phyloP scores from a whole-genome alignment of 2,797 vertebrate species.

The Syngnathus rostellatus region DNA sequence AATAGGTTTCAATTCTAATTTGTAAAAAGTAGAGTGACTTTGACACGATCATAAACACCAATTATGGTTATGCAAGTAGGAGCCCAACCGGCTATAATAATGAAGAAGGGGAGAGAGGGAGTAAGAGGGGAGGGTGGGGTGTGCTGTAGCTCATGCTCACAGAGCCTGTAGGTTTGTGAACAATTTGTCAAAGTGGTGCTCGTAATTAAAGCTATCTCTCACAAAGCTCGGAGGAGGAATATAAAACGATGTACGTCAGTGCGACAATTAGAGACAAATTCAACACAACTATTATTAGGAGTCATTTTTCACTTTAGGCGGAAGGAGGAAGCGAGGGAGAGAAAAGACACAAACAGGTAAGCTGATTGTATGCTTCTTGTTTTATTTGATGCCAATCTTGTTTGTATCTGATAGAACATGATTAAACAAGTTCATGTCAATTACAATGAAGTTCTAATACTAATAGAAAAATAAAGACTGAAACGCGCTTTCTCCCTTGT shows the following conservation, averaged over 20 bases:
- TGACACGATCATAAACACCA: slow-evolving; percentile 67
- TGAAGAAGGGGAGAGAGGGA: slow-evolving; percentile 29
- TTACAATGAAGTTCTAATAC: not conserved
- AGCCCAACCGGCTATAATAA: slow-evolving; percentile 57
- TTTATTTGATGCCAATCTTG: not conserved
- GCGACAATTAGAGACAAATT: slow-evolving; percentile 58
- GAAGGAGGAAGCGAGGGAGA: slow-evolving; percentile 17
- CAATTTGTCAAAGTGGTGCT: slow-evolving; percentile 59
- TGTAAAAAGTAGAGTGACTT: slow-evolving; percentile 63
- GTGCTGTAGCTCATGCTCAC: slow-evolving; percentile 26
- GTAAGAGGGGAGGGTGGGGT: slow-evolving; percentile 15
- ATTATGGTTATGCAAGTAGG: slow-evolving; percentile 59
- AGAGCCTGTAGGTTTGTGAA: slow-evolving; percentile 49
- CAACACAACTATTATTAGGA: slow-evolving; percentile 57
- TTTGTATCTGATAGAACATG: not conserved
- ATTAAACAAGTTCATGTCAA: not conserved
- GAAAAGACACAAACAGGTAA: slow-evolving; percentile 6
- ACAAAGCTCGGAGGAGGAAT: slow-evolving; percentile 46
- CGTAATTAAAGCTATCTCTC: slow-evolving; percentile 68
- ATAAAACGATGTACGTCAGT: slow-evolving; percentile 48
- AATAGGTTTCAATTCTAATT: slow-evolving; percentile 65
- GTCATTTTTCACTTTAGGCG: slow-evolving; percentile 58
- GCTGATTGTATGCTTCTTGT: not conserved
- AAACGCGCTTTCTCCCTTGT: not conserved
- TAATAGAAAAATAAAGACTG: not conserved